A percentile compares a stretch with the other conserved stretches of the same genome.
These are phyloP conservation scores for Napeogenes sylphis DNA, from an alignment of 2,888 invertebrate species.

Conservation along the genomic window DNA sequence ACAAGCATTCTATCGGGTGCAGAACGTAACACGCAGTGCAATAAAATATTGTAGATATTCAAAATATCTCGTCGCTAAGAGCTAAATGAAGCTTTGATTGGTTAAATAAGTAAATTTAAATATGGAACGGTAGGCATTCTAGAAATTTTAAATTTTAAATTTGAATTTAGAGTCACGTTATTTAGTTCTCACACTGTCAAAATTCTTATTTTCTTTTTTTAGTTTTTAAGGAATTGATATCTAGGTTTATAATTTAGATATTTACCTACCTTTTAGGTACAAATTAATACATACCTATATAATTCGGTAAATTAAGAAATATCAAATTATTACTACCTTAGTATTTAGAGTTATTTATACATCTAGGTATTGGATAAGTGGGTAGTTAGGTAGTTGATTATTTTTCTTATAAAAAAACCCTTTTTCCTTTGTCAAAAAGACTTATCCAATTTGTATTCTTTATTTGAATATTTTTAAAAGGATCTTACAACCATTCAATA, in stretches of 20 bases:
- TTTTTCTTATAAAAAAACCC: no score
- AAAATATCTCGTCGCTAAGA: slow-evolving; percentile 9
- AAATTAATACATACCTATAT: not conserved
- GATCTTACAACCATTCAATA: no score
- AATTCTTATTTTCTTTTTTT: not conserved
- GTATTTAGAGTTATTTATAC: no score
- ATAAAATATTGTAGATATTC: not conserved
- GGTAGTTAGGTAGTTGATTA: no score
- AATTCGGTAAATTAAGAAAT: not conserved
- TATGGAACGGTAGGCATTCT: slow-evolving; percentile 6
- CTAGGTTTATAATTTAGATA: no score
- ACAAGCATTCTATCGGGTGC: slow-evolving; percentile 16
- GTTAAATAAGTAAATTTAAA: slow-evolving; percentile 1
- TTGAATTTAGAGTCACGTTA: slow-evolving; percentile 17
- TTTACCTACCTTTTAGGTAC: not conserved
- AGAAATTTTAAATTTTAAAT: slow-evolving; percentile 14
- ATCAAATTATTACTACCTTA: no score
- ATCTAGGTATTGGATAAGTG: no score
- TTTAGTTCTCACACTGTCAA: slow-evolving; percentile 26
- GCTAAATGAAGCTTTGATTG: slow-evolving; percentile 5
- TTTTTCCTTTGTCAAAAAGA: no score
- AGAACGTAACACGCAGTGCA: slow-evolving; percentile 13
- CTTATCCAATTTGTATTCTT: no score
- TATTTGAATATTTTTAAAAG: no score
- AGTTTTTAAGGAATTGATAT: not conserved